Evolutionary conservation across 2,797 vertebrate genomes (phyloP).

Genomic region (Peromyscus aztecus): DNA sequence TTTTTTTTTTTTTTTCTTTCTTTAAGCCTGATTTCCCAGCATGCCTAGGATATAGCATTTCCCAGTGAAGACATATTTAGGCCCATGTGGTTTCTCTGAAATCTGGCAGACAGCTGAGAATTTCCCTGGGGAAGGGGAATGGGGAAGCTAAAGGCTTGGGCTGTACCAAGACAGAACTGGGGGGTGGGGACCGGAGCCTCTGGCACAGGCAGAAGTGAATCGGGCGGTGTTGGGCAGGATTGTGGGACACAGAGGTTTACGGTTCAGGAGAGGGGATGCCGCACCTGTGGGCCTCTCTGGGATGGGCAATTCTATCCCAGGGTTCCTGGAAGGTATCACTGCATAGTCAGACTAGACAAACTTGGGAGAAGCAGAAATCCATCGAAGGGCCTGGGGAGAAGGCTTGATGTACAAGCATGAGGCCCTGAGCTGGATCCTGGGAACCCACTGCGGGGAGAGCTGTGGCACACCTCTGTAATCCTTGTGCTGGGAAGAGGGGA

Average conservation of each 20-base stretch:
- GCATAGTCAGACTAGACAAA: not conserved
- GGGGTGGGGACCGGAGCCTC: no score
- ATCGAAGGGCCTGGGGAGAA: not conserved
- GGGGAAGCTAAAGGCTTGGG: not conserved
- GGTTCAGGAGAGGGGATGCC: not conserved
- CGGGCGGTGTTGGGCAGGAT: not conserved
- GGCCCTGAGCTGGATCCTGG: no score
- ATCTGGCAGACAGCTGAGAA: not conserved
- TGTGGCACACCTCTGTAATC: not conserved
- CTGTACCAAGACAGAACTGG: not conserved
- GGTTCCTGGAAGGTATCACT: accelerated
- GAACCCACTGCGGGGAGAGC: not conserved
- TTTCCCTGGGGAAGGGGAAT: not conserved
- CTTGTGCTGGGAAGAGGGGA: no score
- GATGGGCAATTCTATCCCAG: not conserved
- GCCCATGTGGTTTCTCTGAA: not conserved
- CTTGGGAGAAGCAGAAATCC: not conserved
- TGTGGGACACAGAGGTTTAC: not conserved
- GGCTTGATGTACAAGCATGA: not conserved
- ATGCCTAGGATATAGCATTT: not conserved
- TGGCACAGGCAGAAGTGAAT: not conserved
- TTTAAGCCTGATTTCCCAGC: conserved; percentile 2
- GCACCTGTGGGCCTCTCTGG: not conserved
- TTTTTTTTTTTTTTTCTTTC: not conserved
- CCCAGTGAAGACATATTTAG: conserved; percentile 39